phyloP scores from a whole-genome alignment of 1,140 invertebrate genomes.

The Chionoecetes opilio region DNA sequence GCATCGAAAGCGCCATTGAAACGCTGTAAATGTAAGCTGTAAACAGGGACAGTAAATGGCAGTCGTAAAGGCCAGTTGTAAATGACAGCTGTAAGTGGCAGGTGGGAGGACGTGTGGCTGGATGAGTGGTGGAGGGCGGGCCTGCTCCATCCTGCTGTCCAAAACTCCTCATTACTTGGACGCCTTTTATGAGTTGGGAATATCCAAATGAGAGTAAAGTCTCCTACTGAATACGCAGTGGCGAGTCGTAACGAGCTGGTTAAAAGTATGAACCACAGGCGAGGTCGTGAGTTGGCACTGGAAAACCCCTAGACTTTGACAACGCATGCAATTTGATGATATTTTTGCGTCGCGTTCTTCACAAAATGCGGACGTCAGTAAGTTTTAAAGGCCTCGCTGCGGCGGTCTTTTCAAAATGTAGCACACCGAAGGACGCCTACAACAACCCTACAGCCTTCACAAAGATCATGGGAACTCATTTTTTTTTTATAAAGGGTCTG shows the following conservation, averaged over 20 bases:
- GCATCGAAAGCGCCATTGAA: conserved; percentile 11
- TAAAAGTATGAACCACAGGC: not conserved
- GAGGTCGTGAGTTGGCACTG: not conserved
- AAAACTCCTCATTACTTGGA: conserved; percentile 30
- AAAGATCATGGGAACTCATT: not conserved
- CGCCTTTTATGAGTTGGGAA: conserved; percentile 32
- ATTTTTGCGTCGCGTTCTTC: not conserved
- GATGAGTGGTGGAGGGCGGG: conserved; percentile 34
- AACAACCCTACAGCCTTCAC: not conserved
- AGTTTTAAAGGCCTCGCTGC: too few relatives aligned
- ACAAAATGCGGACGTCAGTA: not conserved
- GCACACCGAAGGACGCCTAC: not conserved
- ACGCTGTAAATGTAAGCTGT: conserved; percentile 1
- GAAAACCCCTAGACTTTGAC: not conserved
- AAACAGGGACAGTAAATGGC: conserved; percentile 32
- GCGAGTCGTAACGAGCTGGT: not conserved
- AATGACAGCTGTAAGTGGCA: conserved; percentile 50
- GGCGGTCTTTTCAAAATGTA: too few relatives aligned
- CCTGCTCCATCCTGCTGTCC: not conserved
- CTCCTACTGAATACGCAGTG: not conserved
- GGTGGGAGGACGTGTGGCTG: conserved; percentile 45
- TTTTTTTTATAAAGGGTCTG: not conserved
- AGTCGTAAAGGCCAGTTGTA: conserved; percentile 60
- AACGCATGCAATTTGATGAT: not conserved
- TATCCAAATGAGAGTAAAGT: not conserved